These are phyloP conservation scores for Poecilus cupreus DNA, from an alignment of 2,888 invertebrate species.

Conservation along the genomic window DNA sequence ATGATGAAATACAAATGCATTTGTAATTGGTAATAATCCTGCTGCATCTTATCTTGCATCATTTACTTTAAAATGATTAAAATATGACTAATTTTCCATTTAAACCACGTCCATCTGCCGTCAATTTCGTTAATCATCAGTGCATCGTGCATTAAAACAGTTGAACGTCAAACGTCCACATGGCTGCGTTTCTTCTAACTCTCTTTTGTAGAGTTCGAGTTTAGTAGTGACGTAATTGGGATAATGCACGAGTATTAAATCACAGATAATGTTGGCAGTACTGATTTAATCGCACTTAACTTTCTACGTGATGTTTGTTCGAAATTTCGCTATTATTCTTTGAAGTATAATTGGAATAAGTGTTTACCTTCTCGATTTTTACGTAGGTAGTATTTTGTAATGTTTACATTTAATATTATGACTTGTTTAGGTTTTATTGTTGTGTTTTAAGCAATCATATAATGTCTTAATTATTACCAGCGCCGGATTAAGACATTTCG, in stretches of 20 bases:
- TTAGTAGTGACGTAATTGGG: background rate
- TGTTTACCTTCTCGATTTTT: background rate
- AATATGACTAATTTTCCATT: slow-evolving; percentile 1
- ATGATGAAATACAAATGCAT: background rate
- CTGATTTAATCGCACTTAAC: slow-evolving; percentile 20
- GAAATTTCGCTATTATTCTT: slow-evolving; percentile 3
- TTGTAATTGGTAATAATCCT: background rate
- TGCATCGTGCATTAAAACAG: background rate
- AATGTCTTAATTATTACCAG: too few relatives aligned
- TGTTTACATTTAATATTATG: too few relatives aligned
- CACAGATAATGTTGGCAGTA: slow-evolving; percentile 23
- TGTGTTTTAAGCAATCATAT: too few relatives aligned
- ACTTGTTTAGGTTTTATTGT: too few relatives aligned
- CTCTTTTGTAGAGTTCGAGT: background rate
- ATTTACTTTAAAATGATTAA: background rate
- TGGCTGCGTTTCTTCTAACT: background rate
- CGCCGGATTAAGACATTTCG: too few relatives aligned
- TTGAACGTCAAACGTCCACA: background rate
- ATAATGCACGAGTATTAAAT: slow-evolving; percentile 34
- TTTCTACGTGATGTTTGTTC: slow-evolving; percentile 18
- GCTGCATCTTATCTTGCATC: background rate
- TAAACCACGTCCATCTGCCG: background rate
- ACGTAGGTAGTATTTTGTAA: background rate
- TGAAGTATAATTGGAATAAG: background rate
- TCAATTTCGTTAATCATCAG: background rate